phyloP scores from a whole-genome alignment of 2,113 vertebrate genomes.

The Chaetodon auriga region DNA sequence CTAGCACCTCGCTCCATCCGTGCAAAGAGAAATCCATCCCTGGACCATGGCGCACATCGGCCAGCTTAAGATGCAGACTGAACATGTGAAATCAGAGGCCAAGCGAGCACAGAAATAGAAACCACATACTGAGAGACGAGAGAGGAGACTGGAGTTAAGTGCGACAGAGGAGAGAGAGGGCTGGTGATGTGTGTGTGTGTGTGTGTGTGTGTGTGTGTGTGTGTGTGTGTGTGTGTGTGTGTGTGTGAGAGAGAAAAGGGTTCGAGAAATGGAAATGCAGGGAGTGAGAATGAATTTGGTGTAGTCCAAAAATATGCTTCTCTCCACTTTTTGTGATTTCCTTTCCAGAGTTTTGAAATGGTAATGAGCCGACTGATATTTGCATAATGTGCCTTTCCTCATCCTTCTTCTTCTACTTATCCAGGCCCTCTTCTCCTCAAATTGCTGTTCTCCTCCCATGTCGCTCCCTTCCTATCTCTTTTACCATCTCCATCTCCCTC shows the following conservation, averaged over 20 bases:
- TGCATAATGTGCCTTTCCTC: conserved; percentile 73
- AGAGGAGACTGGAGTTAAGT: conserved; percentile 16
- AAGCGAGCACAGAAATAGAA: conserved; percentile 29
- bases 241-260: background rate
- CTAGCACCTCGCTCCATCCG: background rate
- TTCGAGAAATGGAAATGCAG: conserved; percentile 10
- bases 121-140: background rate
- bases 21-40: background rate
- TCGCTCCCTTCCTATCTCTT: conserved; percentile 16
- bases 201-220: too few species aligned
- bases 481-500: background rate
- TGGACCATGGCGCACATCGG: background rate
- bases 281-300: conserved; percentile 38
- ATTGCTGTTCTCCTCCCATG: conserved; percentile 31
- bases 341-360: conserved; percentile 76
- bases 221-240: too few species aligned
- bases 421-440: conserved; percentile 54
- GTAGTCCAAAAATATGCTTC: conserved; percentile 50
- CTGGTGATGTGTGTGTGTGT: background rate
- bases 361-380: conserved; percentile 71
- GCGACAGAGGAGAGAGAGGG: background rate
- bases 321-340: conserved; percentile 57
- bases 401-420: conserved; percentile 50
- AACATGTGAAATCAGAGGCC: conserved; percentile 23
- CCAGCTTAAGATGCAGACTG: background rate